A percentile compares a stretch with the other conserved stretches of the same genome.
phyloP scores from a whole-genome alignment of 2,113 vertebrate genomes.

The Raja brachyura region DNA sequence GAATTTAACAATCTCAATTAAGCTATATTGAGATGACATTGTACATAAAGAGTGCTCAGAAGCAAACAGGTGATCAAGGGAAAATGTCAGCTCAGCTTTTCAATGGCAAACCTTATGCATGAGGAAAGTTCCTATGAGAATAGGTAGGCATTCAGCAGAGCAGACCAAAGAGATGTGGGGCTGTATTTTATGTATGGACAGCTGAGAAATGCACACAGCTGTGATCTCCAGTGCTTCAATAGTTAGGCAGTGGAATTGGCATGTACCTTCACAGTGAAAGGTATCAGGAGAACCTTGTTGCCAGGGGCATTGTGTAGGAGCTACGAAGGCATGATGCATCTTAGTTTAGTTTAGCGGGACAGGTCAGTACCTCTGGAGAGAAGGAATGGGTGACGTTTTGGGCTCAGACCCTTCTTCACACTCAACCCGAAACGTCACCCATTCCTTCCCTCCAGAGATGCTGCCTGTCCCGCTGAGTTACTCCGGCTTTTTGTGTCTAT shows the following conservation, averaged over 20 bases:
- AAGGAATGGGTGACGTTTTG: no score
- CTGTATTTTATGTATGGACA: neutral
- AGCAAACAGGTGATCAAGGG: constrained; percentile 5
- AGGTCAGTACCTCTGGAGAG: no score
- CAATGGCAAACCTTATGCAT: neutral
- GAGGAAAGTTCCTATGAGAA: neutral
- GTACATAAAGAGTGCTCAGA: neutral
- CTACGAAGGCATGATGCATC: no score
- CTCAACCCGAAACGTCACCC: no score
- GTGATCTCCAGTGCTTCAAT: neutral
- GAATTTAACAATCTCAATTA: neutral
- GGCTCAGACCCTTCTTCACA: no score
- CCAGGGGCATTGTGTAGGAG: no score
- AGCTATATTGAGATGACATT: neutral
- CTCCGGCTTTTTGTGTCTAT: no score
- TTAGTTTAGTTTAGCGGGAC: no score
- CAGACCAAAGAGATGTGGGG: neutral
- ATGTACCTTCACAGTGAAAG: neutral
- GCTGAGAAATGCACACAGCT: neutral
- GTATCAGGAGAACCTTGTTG: neutral
- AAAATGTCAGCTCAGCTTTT: neutral
- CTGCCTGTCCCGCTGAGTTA: no score
- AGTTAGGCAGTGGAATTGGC: neutral
- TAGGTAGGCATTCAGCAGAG: neutral
- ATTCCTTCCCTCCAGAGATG: no score